Percentiles rank a stretch among this genome's conserved stretches.
Conservation (phyloP, 1,140 invertebrate genomes). For the Drosophila triauraria region DNA sequence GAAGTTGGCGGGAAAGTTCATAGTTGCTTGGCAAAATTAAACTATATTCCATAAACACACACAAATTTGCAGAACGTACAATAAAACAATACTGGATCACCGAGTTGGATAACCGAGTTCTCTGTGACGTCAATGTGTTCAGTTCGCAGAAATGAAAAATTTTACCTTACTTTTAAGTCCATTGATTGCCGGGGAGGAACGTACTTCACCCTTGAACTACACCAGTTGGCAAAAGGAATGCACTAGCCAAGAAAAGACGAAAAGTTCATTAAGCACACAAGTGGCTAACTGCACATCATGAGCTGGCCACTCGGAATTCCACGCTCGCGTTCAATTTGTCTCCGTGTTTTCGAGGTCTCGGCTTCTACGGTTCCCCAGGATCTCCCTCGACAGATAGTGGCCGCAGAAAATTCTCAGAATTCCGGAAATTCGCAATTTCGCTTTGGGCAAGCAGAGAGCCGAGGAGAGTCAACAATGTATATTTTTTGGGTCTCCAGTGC, state of each 20-base stretch:
- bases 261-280: slow-evolving; percentile 40
- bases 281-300: slow-evolving; percentile 43
- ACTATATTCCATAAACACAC: neutral
- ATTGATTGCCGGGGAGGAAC: neutral
- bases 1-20: neutral
- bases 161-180: neutral
- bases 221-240: neutral
- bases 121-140: neutral
- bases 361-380: neutral
- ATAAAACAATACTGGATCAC: neutral
- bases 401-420: slow-evolving; percentile 32
- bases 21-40: neutral
- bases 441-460: slow-evolving; percentile 17
- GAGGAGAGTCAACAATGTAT: slow-evolving; percentile 40
- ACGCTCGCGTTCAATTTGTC: slow-evolving; percentile 10
- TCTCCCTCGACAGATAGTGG: slow-evolving; percentile 11
- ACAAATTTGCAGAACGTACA: neutral
- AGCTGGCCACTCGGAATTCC: slow-evolving; percentile 14
- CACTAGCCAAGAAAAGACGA: slow-evolving; percentile 1
- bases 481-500: slow-evolving; percentile 24
- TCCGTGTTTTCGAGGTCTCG: slow-evolving; percentile 7
- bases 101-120: neutral
- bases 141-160: neutral
- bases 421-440: slow-evolving; percentile 71
- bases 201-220: neutral